These are phyloP conservation scores for Sylvietta virens DNA, from an alignment of 2,113 vertebrate species.

Conservation along the genomic window DNA sequence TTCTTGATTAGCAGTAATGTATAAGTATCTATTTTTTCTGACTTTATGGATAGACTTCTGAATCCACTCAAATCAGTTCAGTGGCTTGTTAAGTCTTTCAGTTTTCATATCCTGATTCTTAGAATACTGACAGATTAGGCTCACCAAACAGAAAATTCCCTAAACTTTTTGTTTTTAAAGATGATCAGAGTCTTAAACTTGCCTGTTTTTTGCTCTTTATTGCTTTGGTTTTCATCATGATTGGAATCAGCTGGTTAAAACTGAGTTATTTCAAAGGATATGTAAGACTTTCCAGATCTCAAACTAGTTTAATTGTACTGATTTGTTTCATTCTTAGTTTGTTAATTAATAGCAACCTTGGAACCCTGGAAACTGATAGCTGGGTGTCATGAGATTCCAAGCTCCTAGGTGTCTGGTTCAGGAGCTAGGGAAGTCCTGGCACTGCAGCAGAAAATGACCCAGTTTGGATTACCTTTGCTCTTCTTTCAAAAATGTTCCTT, in stretches of 20 bases:
- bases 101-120: background rate
- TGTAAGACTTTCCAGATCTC: background rate
- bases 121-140: background rate
- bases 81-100: background rate
- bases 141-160: background rate
- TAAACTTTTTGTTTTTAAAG: background rate
- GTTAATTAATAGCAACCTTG: background rate
- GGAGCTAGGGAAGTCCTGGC: background rate
- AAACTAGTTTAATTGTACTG: background rate
- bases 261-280: background rate
- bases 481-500: background rate
- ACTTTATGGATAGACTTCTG: background rate
- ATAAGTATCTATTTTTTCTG: background rate
- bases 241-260: background rate
- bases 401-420: background rate
- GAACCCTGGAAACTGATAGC: background rate
- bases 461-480: background rate
- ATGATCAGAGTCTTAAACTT: background rate
- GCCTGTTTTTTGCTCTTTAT: background rate
- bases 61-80: background rate
- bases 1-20: background rate
- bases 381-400: background rate
- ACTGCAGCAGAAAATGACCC: background rate
- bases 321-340: background rate
- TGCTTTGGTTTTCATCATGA: background rate